phyloP scores from a whole-genome alignment of 2,888 invertebrate species.

The Chalcosyrphus nemorum region DNA sequence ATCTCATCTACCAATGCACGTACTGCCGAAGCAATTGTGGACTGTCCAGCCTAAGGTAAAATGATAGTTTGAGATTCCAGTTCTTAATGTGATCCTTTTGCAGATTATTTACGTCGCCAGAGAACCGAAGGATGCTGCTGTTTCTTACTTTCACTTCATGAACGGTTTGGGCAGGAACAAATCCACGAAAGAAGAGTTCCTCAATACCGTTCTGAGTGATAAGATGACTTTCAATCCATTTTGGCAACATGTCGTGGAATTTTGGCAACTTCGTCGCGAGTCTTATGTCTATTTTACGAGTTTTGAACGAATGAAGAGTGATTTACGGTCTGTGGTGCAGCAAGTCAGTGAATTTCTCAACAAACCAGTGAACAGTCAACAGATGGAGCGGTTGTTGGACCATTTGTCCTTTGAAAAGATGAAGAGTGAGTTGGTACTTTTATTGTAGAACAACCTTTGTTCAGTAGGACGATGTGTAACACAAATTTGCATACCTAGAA shows the following conservation, averaged over 20 bases:
- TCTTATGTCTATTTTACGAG: conserved; percentile 76
- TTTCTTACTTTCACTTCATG: conserved; percentile 89
- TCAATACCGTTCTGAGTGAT: conserved; percentile 62
- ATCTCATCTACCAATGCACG: conserved; percentile 74
- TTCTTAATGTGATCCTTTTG: background rate
- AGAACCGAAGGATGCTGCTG: conserved; percentile 91
- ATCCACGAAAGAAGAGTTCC: conserved; percentile 83
- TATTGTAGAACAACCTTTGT: no score
- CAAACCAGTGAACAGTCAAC: conserved; percentile 37
- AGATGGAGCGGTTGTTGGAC: conserved; percentile 30
- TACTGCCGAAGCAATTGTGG: conserved; percentile 75
- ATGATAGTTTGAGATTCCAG: background rate
- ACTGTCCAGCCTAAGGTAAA: conserved; percentile 72
- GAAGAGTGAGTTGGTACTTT: conserved; percentile 45
- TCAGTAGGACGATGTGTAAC: no score
- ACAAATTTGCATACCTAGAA: no score
- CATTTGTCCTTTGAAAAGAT: conserved; percentile 71
- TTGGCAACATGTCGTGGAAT: conserved; percentile 76
- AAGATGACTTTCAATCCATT: conserved; percentile 70
- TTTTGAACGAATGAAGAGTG: conserved; percentile 76
- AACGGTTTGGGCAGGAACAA: conserved; percentile 85
- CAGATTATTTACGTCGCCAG: conserved; percentile 90
- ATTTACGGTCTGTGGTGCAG: conserved; percentile 72
- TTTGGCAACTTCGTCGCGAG: conserved; percentile 75
- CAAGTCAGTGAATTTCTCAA: conserved; percentile 61